phyloP scores from a whole-genome alignment of 2,797 vertebrate genomes.

The Notamacropus eugenii region DNA sequence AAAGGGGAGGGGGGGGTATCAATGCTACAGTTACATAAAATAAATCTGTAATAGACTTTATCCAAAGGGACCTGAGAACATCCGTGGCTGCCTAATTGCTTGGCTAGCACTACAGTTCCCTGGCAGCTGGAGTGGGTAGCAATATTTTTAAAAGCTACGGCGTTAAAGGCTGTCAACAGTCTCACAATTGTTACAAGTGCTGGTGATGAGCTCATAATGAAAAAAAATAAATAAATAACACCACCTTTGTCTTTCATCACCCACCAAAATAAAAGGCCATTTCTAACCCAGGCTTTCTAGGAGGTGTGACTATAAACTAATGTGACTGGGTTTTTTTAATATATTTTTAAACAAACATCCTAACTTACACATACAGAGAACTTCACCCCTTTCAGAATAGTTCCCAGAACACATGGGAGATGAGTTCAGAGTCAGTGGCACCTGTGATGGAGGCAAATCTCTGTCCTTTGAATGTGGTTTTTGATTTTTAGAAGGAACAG shows the following conservation, averaged over 20 bases:
- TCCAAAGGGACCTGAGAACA: neutral
- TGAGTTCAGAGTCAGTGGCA: neutral
- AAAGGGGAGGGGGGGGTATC: neutral
- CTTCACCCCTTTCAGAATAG: neutral
- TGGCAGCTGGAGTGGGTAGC: neutral
- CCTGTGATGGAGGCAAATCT: neutral
- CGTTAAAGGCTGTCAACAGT: neutral
- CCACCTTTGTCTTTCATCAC: slow-evolving; percentile 6
- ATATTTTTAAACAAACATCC: neutral
- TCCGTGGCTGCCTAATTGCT: neutral
- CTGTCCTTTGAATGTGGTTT: neutral
- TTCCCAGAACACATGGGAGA: neutral
- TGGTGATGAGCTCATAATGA: slow-evolving; percentile 48
- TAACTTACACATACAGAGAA: neutral
- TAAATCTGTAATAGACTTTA: accelerated
- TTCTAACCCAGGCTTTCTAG: neutral
- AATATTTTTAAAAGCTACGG: slow-evolving; percentile 22
- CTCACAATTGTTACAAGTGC: slow-evolving; percentile 25
- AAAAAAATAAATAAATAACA: slow-evolving; percentile 42
- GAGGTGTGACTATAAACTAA: neutral
- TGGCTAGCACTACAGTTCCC: neutral
- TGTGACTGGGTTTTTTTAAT: neutral
- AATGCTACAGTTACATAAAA: accelerated
- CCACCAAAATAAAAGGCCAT: neutral
- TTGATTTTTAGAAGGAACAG: slow-evolving; percentile 41